A percentile compares a stretch with the other conserved stretches of the same genome.
Evolutionary conservation across 2,113 vertebrate genomes (phyloP).

Genomic region (Percina caprodes): DNA sequence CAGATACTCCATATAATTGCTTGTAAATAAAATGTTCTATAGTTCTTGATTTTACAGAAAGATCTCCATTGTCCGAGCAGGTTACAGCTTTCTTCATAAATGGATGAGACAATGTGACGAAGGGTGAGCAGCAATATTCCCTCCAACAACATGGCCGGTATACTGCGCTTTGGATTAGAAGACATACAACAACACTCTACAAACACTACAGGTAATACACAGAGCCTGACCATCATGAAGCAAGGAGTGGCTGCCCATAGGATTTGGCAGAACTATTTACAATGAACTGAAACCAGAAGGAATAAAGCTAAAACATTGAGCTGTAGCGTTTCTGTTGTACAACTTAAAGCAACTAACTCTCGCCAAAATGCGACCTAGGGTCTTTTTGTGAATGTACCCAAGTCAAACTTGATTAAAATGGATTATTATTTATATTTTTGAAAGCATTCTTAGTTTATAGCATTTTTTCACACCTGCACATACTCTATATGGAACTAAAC

Average conservation of each 20-base stretch:
- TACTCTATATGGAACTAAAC: no score
- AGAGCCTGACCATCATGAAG: conserved; percentile 24
- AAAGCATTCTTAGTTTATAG: no score
- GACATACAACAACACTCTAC: conserved; percentile 22
- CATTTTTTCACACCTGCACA: no score
- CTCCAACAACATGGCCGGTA: conserved; percentile 24
- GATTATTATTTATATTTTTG: no score
- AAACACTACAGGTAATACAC: conserved; percentile 29
- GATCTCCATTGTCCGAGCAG: conserved; percentile 32
- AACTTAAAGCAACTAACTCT: not conserved
- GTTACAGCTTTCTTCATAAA: conserved; percentile 54
- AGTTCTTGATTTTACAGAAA: conserved; percentile 11
- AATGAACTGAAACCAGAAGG: conserved; percentile 39
- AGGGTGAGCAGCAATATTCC: conserved; percentile 50
- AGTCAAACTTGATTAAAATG: no score
- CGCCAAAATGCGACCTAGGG: no score
- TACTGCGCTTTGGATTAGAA: conserved; percentile 28
- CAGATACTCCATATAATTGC: conserved; percentile 20
- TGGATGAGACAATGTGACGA: conserved; percentile 33
- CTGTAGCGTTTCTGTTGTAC: conserved; percentile 31
- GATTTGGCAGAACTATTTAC: conserved; percentile 49
- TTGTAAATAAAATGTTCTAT: conserved; percentile 20
- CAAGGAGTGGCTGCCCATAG: conserved; percentile 28
- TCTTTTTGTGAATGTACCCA: no score
- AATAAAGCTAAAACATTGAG: conserved; percentile 21